A percentile compares a stretch with the other conserved stretches of the same genome.
Evolutionary conservation across 92 coral and sea anemone species (phyloP).

Genomic region (Siderastrea radians): DNA sequence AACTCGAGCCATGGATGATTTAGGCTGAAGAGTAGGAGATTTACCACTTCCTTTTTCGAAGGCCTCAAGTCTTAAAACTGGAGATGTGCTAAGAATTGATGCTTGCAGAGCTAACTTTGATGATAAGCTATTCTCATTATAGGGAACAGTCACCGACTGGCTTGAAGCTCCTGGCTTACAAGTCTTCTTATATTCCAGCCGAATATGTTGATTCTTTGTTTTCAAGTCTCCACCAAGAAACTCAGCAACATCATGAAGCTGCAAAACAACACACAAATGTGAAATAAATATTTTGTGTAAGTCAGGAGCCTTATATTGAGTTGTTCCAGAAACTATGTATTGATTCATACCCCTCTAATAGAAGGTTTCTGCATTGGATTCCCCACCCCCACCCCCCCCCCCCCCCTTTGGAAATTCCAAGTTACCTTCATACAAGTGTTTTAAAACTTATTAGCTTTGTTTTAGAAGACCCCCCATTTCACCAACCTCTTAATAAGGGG

Average conservation of each 20-base stretch:
- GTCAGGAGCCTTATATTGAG: no score
- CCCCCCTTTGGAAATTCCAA: no score
- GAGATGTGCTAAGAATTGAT: slow-evolving; percentile 74
- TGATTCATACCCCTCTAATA: no score
- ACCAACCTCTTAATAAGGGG: no score
- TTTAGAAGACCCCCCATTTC: no score
- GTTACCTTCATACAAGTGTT: no score
- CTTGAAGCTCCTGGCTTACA: slow-evolving; percentile 21
- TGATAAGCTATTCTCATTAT: slow-evolving; percentile 38
- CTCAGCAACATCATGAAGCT: slow-evolving; percentile 97
- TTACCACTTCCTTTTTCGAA: slow-evolving; percentile 1
- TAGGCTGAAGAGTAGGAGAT: background rate
- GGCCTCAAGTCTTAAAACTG: slow-evolving; percentile 53
- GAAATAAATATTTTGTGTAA: no score
- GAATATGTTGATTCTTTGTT: slow-evolving; percentile 85
- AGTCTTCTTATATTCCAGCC: slow-evolving; percentile 69
- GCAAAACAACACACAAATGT: slow-evolving; percentile 3
- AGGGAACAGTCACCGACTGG: slow-evolving; percentile 25
- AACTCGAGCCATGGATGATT: slow-evolving; percentile 19
- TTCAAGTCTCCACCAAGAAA: slow-evolving; percentile 95
- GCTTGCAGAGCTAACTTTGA: slow-evolving; percentile 68
- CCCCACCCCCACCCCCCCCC: no score
- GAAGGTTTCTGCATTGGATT: background rate
- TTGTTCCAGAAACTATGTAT: no score
- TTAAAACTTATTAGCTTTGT: no score